These are phyloP conservation scores for Ascidia mentula DNA, from an alignment of 23 tunicate genomes.

Conservation along the genomic window DNA sequence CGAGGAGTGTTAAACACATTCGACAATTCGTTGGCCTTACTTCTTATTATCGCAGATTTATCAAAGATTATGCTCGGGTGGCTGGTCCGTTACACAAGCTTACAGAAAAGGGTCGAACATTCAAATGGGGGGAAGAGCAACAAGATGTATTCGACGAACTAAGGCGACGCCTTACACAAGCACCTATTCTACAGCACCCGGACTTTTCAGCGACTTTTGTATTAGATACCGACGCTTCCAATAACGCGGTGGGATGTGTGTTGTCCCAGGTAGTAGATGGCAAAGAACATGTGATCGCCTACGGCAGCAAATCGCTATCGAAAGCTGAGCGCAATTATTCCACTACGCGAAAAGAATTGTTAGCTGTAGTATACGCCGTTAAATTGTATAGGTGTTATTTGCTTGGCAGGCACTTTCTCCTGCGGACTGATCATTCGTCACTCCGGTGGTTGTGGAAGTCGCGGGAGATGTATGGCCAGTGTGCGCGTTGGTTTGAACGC, in stretches of 20 bases:
- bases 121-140: background rate
- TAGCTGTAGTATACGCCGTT: conserved; percentile 3
- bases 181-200: conserved; percentile 31
- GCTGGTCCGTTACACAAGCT: background rate
- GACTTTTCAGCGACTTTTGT: conserved; percentile 9
- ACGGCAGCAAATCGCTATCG: conserved; percentile 4
- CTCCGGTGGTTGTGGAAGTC: conserved; percentile 25
- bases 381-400: conserved; percentile 21
- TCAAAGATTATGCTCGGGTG: background rate
- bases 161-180: background rate
- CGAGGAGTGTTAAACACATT: conserved; percentile 4
- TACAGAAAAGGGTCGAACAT: background rate
- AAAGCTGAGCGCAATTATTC: conserved; percentile 16
- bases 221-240: conserved; percentile 25
- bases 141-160: background rate
- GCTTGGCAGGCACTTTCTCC: background rate
- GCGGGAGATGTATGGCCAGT: conserved; percentile 29
- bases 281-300: conserved; percentile 8
- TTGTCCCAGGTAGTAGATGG: background rate
- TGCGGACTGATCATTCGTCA: conserved; percentile 26
- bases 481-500: conserved; percentile 34
- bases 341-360: background rate
- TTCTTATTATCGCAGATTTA: conserved; percentile 4
- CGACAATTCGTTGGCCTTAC: conserved; percentile 30
- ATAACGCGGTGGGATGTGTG: conserved; percentile 15